phyloP scores from a whole-genome alignment of 2,888 invertebrate genomes.

The Maniola hyperantus region DNA sequence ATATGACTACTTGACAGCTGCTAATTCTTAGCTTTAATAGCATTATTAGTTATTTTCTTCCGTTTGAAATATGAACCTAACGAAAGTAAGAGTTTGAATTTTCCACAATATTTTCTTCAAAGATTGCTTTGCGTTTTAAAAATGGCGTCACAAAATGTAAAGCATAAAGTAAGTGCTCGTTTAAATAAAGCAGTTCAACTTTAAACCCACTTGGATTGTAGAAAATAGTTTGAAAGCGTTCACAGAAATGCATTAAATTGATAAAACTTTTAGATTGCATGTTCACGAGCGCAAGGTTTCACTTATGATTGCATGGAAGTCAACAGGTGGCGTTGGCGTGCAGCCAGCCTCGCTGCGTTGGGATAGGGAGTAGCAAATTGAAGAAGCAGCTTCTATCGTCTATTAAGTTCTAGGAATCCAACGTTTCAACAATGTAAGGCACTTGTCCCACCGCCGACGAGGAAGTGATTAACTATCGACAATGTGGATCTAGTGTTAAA shows the following conservation, averaged over 20 bases:
- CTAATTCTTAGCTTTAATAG: neutral
- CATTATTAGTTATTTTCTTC: neutral
- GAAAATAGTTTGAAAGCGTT: slow-evolving; percentile 26
- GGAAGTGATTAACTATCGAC: too few relatives aligned
- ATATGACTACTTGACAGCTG: neutral
- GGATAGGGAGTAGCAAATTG: slow-evolving; percentile 38
- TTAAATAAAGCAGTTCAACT: slow-evolving; percentile 24
- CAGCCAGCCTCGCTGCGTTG: slow-evolving; percentile 46
- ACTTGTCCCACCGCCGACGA: too few relatives aligned
- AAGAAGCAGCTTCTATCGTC: slow-evolving; percentile 41
- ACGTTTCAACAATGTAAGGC: slow-evolving; percentile 15
- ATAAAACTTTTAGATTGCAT: slow-evolving; percentile 28
- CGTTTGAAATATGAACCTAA: neutral
- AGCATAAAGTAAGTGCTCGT: slow-evolving; percentile 23
- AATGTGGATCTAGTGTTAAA: too few relatives aligned
- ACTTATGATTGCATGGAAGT: slow-evolving; percentile 38
- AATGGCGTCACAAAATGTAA: slow-evolving; percentile 21
- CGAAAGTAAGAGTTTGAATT: neutral
- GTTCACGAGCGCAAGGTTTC: slow-evolving; percentile 28
- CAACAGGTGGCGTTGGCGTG: slow-evolving; percentile 70
- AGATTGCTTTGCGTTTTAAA: slow-evolving; percentile 17
- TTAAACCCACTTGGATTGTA: slow-evolving; percentile 21
- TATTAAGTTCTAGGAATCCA: slow-evolving; percentile 38
- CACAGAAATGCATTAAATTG: slow-evolving; percentile 23
- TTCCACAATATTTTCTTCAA: slow-evolving; percentile 12